phyloP scores from a whole-genome alignment of 1,140 invertebrate genomes.

The Dendrolimus punctatus region DNA sequence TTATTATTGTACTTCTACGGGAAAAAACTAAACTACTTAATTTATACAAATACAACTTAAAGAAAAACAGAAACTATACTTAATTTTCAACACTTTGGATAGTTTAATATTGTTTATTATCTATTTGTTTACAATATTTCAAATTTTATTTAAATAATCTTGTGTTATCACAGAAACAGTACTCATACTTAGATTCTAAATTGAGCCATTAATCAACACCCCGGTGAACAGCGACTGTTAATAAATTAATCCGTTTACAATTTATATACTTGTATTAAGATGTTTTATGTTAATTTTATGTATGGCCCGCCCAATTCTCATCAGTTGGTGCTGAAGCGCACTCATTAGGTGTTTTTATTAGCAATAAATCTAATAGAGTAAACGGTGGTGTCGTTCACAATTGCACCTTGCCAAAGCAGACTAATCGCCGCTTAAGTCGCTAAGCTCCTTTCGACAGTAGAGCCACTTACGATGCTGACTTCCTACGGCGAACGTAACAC shows the following conservation, averaged over 20 bases:
- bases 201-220: slow-evolving; percentile 23
- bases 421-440: slow-evolving; percentile 38
- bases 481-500: slow-evolving; percentile 15
- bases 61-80: too few species aligned
- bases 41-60: too few species aligned
- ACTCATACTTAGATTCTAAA: slow-evolving; percentile 5
- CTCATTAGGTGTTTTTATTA: slow-evolving; percentile 44
- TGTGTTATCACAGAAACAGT: not conserved
- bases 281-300: slow-evolving; percentile 61
- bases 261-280: slow-evolving; percentile 50
- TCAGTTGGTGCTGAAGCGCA: slow-evolving; percentile 25
- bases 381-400: slow-evolving; percentile 27
- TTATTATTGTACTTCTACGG: too few species aligned
- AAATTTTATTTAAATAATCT: too few species aligned
- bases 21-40: too few species aligned
- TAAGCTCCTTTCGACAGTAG: slow-evolving; percentile 33
- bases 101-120: too few species aligned
- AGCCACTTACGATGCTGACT: slow-evolving; percentile 16
- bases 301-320: slow-evolving; percentile 36
- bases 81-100: too few species aligned
- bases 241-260: slow-evolving; percentile 49
- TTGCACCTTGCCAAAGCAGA: slow-evolving; percentile 30
- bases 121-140: too few species aligned
- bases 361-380: slow-evolving; percentile 44
- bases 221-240: slow-evolving; percentile 21